Evolutionary conservation across 2,888 invertebrate species (phyloP).

Genomic region (Limnephilus rhombicus): DNA sequence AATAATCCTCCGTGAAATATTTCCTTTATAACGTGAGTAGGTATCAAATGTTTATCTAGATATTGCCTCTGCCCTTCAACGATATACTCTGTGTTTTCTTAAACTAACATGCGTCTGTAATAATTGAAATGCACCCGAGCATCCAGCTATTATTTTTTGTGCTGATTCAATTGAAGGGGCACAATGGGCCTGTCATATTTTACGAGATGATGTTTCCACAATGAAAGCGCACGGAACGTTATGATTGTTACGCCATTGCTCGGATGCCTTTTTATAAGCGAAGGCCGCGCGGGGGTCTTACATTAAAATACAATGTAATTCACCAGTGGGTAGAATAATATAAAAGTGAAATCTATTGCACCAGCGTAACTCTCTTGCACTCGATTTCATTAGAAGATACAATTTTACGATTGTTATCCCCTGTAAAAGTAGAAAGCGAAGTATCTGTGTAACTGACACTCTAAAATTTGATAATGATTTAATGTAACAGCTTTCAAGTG

Average conservation of each 20-base stretch:
- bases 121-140: conserved; percentile 56
- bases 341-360: background rate
- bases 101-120: conserved; percentile 53
- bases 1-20: conserved; percentile 50
- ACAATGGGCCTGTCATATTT: conserved; percentile 61
- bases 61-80: conserved; percentile 14
- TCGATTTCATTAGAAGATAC: background rate
- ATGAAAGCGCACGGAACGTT: conserved; percentile 33
- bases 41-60: conserved; percentile 28
- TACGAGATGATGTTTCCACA: conserved; percentile 51
- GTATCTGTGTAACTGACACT: background rate
- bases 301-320: background rate
- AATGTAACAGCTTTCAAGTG: background rate
- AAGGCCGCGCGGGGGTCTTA: conserved; percentile 31
- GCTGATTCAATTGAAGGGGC: conserved; percentile 56
- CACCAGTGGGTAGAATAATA: background rate
- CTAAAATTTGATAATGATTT: background rate
- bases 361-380: background rate
- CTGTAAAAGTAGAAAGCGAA: background rate
- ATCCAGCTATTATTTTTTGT: conserved; percentile 48
- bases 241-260: conserved; percentile 44
- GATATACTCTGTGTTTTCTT: conserved; percentile 47
- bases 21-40: conserved; percentile 28
- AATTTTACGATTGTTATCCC: background rate
- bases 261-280: conserved; percentile 48